phyloP scores from a whole-genome alignment of 2,888 invertebrate genomes.

The Eilema depressum region DNA sequence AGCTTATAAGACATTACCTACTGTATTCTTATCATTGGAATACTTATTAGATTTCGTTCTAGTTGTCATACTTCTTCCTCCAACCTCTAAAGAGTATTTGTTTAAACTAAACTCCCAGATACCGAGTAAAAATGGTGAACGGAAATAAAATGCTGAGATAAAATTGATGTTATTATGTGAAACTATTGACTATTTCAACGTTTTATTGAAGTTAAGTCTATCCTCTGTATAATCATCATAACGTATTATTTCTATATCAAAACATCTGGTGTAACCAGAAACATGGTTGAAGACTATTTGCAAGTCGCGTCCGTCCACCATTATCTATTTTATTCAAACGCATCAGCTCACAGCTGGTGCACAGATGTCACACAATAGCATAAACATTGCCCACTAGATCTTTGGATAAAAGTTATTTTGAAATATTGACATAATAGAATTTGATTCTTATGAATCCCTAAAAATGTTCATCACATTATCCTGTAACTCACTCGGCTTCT shows the following conservation, averaged over 20 bases:
- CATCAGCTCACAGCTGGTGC: constrained; percentile 43
- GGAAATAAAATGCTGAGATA: too few relatives aligned
- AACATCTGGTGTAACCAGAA: constrained; percentile 34
- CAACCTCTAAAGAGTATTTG: too few relatives aligned
- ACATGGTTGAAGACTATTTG: constrained; percentile 11
- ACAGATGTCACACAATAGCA: background rate
- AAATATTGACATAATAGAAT: too few relatives aligned
- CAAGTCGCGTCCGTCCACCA: constrained; percentile 4
- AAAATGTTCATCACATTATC: background rate
- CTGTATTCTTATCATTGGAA: background rate
- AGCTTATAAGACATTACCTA: background rate
- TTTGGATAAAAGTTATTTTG: too few relatives aligned
- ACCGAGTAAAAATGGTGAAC: too few relatives aligned
- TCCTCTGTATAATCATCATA: background rate
- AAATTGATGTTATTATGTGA: too few relatives aligned
- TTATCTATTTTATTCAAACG: constrained; percentile 10
- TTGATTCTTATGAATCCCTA: background rate
- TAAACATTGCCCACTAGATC: background rate
- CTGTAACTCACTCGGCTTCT: too few relatives aligned
- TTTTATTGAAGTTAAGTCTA: too few relatives aligned
- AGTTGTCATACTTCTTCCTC: too few relatives aligned
- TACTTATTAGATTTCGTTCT: too few relatives aligned
- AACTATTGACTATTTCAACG: too few relatives aligned
- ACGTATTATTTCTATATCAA: background rate
- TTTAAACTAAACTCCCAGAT: too few relatives aligned